Conservation (phyloP, 2,888 invertebrate genomes). For the Scotopteryx bipunctaria region DNA sequence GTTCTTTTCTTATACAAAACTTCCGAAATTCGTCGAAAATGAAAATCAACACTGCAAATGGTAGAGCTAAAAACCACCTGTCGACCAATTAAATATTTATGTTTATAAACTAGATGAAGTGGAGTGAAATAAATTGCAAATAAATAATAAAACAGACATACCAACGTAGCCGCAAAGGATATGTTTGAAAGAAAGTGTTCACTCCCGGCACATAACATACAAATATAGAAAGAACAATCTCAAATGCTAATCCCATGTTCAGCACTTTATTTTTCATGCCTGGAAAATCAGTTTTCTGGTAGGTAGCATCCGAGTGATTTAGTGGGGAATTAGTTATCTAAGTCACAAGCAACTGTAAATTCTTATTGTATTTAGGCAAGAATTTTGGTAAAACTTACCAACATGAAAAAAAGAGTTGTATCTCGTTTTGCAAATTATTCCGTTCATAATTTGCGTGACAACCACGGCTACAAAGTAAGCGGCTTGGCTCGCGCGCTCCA, state of each 20-base stretch:
- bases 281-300: constrained; percentile 60
- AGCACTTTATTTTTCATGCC: constrained; percentile 87
- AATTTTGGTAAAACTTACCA: constrained; percentile 81
- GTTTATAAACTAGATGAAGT: neutral
- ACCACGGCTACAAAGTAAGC: constrained; percentile 89
- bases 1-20: constrained; percentile 82
- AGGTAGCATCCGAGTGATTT: neutral
- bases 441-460: constrained; percentile 88
- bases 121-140: neutral
- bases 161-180: constrained; percentile 78
- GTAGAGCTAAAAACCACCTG: constrained; percentile 90
- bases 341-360: too few species aligned
- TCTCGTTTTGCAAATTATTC: constrained; percentile 89
- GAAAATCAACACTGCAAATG: constrained; percentile 88
- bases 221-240: constrained; percentile 84
- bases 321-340: too few species aligned
- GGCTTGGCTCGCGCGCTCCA: constrained; percentile 88
- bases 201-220: constrained; percentile 88
- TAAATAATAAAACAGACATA: constrained; percentile 34
- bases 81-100: constrained; percentile 12
- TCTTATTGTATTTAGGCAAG: too few species aligned
- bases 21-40: constrained; percentile 89
- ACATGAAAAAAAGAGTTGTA: constrained; percentile 88
- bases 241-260: constrained; percentile 87
- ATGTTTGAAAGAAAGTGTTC: constrained; percentile 81